A percentile compares a stretch with the other conserved stretches of the same genome.
These are phyloP conservation scores for Atherinosoma microstoma DNA, from an alignment of 2,797 vertebrate genomes.

Conservation along the genomic window DNA sequence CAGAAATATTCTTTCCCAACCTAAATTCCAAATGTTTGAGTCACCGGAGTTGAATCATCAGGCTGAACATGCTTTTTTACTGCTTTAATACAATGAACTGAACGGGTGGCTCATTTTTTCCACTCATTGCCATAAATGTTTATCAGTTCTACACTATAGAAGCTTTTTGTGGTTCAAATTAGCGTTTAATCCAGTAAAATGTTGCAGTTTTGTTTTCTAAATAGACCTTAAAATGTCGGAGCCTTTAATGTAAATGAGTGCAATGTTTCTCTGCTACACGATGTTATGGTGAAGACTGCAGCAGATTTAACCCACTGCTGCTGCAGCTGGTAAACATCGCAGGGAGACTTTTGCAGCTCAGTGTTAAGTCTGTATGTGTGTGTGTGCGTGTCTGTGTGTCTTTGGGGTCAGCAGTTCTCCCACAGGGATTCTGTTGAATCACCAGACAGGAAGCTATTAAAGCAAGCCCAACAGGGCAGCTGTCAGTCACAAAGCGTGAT, in stretches of 20 bases:
- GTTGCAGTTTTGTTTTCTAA: background rate
- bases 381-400: slow-evolving; percentile 12
- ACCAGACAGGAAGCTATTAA: slow-evolving; percentile 77
- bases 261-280: background rate
- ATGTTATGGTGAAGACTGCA: slow-evolving; percentile 7
- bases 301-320: slow-evolving; percentile 27
- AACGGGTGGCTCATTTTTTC: slow-evolving; percentile 17
- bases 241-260: slow-evolving; percentile 1
- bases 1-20: slow-evolving; percentile 53
- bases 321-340: slow-evolving; percentile 58
- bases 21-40: slow-evolving; percentile 73
- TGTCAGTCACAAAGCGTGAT: slow-evolving; percentile 72
- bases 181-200: background rate
- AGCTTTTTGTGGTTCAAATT: background rate
- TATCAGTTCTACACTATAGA: background rate
- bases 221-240: background rate
- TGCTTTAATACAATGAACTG: slow-evolving; percentile 11
- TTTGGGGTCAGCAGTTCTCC: slow-evolving; percentile 39
- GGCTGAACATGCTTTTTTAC: slow-evolving; percentile 23
- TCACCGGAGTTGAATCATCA: slow-evolving; percentile 62
- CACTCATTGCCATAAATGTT: background rate
- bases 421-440: slow-evolving; percentile 59
- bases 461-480: slow-evolving; percentile 56
- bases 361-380: slow-evolving; percentile 51
- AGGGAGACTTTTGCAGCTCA: slow-evolving; percentile 56